Evolutionary conservation across 35 echinoderm and acorn worm species (phyloP).

Genomic region (Eucidaris tribuloides): DNA sequence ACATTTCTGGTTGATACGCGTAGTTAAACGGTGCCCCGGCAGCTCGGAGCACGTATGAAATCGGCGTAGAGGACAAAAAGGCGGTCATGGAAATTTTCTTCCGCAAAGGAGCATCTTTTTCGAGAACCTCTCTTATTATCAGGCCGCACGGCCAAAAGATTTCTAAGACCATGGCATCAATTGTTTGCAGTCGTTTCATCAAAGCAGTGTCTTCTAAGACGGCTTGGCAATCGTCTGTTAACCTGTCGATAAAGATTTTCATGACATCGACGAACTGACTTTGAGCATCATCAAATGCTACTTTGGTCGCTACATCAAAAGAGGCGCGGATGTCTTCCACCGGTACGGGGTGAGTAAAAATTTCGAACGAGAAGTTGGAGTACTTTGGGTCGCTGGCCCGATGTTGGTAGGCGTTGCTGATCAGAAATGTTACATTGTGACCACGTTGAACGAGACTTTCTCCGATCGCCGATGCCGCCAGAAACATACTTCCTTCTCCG

Average conservation of each 20-base stretch:
- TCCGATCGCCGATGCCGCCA: background rate
- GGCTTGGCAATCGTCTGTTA: background rate
- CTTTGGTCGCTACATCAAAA: background rate
- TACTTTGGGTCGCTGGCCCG: slow-evolving; percentile 12
- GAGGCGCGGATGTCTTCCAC: background rate
- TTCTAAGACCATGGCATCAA: background rate
- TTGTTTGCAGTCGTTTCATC: background rate
- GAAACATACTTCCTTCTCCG: slow-evolving; percentile 50
- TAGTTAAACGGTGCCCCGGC: too few relatives aligned
- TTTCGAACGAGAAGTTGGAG: slow-evolving; percentile 30
- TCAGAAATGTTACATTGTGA: slow-evolving; percentile 39
- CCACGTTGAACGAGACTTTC: slow-evolving; percentile 23
- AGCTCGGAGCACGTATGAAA: too few relatives aligned
- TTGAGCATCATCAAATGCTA: background rate
- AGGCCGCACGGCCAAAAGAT: background rate
- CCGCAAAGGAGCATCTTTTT: too few relatives aligned
- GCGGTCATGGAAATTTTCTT: too few relatives aligned
- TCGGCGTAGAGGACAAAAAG: too few relatives aligned
- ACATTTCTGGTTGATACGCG: too few relatives aligned
- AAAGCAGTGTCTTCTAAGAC: background rate
- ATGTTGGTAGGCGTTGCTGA: slow-evolving; percentile 18
- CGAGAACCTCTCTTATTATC: too few relatives aligned
- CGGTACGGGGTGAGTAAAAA: background rate
- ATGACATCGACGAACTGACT: background rate
- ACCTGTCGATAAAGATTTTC: background rate